These are phyloP conservation scores for Lasioglossum pauxillum DNA, from an alignment of 2,888 invertebrate species.

Conservation along the genomic window DNA sequence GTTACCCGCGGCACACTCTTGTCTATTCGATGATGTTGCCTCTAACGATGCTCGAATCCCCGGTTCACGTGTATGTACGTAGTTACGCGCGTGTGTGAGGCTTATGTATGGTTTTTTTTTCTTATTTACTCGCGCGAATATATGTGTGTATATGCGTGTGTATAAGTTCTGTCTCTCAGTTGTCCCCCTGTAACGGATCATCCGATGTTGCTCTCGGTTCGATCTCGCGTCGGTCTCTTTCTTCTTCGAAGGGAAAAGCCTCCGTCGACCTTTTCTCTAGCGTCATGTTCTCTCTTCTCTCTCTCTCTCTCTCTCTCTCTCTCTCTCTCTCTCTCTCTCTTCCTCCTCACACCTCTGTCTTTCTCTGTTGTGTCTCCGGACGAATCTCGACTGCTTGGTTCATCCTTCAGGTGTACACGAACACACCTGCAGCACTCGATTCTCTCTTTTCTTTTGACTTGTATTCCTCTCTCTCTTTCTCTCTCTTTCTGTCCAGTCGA, in stretches of 20 bases:
- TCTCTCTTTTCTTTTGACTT: neutral
- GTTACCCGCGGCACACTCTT: neutral
- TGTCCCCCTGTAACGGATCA: conserved; percentile 57
- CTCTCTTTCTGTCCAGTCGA: neutral
- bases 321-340: neutral
- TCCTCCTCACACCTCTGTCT: neutral
- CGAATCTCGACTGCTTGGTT: neutral
- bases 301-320: neutral
- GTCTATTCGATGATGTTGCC: neutral
- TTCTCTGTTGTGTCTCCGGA: neutral
- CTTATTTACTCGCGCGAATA: neutral
- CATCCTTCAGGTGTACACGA: neutral
- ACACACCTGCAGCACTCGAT: neutral
- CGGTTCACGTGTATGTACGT: neutral
- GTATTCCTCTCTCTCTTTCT: neutral
- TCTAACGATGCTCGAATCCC: neutral
- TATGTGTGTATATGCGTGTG: neutral
- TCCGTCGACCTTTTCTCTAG: neutral
- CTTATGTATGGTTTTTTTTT: neutral
- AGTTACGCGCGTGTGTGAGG: neutral
- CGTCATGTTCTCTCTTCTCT: neutral
- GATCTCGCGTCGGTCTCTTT: conserved; percentile 30
- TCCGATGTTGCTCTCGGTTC: conserved; percentile 47
- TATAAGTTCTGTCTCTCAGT: neutral
- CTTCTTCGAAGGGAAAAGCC: neutral